Evolutionary conservation across 2,113 vertebrate species (phyloP), one percentile per base, ranked within the genome.

Genomic region (Anas platyrhynchos): DNA sequence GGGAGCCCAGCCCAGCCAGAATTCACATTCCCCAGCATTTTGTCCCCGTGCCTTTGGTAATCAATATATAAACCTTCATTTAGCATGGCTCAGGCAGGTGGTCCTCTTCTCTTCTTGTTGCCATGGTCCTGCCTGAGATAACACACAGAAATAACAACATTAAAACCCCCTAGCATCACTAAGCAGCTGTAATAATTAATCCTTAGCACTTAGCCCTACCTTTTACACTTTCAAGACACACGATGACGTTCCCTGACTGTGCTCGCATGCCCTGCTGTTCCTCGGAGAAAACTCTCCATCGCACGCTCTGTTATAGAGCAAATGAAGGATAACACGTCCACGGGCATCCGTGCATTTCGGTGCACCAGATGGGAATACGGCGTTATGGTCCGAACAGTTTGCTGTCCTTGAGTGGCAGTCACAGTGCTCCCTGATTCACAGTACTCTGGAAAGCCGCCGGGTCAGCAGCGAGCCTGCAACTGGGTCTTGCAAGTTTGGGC

Each of bases 341-440:
- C 4, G 68, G 65, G 76, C 79, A 90, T 59, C 81, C 94, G 38
- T 92, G 95, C 92, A 77, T 94, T 92, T 94, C 91, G 77, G 72
- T 44, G 76, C 83, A 86, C 68, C 92, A 94, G 95, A 94, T 90
- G 86, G 96, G 88, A 94, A 95, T 93, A 90, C 26, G 54, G 79
- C 77, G 80, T 83, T 95, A 86, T 58, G 59, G 52, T 95, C 94
- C 91, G 90, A 94, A 88, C 36, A 62, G 79, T 86, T 86, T 93
- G 46, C 59, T 92, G 94, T 93, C 95, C 95, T 96, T 97, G 95
- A 94, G 72, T 86, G 83, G 50, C 72, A 94, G 83, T 81, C 72
- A 43, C 71, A 86, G 62, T 50, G 67, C 69, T 97, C 79, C 59
- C 90, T 86, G 75, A 93, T 90, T 91, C 86, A 67, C 75, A 59